Base-by-base conservation (phyloP, 2,797 vertebrate species). In the Eospalax fontanierii region DNA sequence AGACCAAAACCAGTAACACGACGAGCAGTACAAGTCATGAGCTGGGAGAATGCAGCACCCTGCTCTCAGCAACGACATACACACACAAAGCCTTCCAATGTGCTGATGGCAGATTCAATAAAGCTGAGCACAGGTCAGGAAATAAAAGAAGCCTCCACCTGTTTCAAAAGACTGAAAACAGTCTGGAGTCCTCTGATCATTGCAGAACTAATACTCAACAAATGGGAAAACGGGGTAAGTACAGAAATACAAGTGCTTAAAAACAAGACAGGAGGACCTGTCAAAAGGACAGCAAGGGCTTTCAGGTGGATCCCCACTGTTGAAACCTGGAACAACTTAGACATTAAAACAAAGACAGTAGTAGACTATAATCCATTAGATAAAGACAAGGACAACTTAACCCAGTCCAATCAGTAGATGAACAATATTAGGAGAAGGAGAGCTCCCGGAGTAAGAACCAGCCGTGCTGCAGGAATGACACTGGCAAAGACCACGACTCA, bases 141-240 rank as follows among this genome's bases (percentile, higher is more conserved):
- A 73, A 81, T 46, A 74, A 83, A 81, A 35, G 81, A 70, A 71
- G 26, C 26, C 40, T 88, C 73, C 40, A 68, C 68, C 54, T 46
- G 61, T 19, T 65, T 82, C 74, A 71, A 88, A 94, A 40, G 54
- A 81, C 63, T 87, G 46, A 92, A 94, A 80, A 91, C 38, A 73
- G 81, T 81, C 43, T 65, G 63, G 4, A 30, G 24, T 73, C 84
- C 57, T 82, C 57, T 84, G 59, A 78, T 10, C 73, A 80, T 61
- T 80, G 11, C 2, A 83, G 38, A 87, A 74, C 61, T 61, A 74
- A 74, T 70, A 83, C 24, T 71, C 28, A 73, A 24, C 86, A 83
- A 71, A 57, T 30, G 38, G 33, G 24, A 63, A 85, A 87, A 28
- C 38, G 33, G 38, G 33, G 18, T 35, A 82, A 74, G 46, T n/a